Percentiles rank a stretch among this genome's conserved stretches.
phyloP scores from a whole-genome alignment of 2,888 invertebrate species.

The Elysia crispata region DNA sequence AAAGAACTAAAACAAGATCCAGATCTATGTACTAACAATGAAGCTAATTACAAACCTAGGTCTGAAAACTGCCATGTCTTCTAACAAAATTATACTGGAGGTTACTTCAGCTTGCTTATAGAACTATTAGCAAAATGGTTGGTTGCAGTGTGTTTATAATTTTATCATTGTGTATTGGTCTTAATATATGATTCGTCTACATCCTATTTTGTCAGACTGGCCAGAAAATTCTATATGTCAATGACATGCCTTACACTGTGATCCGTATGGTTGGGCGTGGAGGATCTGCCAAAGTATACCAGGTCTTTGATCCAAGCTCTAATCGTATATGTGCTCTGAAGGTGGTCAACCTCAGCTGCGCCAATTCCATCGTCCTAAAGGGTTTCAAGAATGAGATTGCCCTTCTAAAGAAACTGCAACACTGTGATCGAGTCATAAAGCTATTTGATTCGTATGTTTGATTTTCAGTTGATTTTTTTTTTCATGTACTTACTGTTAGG shows the following conservation, averaged over 20 bases:
- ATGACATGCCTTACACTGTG: slow-evolving; percentile 85
- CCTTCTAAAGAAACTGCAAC: slow-evolving; percentile 88
- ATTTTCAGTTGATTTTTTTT: neutral
- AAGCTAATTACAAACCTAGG: too few species aligned
- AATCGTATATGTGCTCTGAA: slow-evolving; percentile 86
- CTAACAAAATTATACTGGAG: too few species aligned
- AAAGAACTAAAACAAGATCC: too few species aligned
- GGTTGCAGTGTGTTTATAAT: too few species aligned
- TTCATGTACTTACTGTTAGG: too few species aligned
- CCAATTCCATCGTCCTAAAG: slow-evolving; percentile 84
- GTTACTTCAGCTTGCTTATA: too few species aligned
- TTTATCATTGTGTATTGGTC: too few species aligned
- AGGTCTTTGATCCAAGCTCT: slow-evolving; percentile 82
- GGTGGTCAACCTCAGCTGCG: slow-evolving; percentile 86
- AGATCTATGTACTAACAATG: too few species aligned
- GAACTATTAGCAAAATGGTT: too few species aligned
- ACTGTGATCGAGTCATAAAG: slow-evolving; percentile 88
- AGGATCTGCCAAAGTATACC: slow-evolving; percentile 90
- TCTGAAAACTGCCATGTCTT: too few species aligned
- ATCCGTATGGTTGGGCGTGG: slow-evolving; percentile 89
- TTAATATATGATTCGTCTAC: too few species aligned
- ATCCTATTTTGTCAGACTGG: slow-evolving; percentile 19
- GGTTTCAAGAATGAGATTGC: slow-evolving; percentile 94
- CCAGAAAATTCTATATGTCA: slow-evolving; percentile 79
- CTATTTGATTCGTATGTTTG: slow-evolving; percentile 90